Percentiles rank a stretch among this genome's conserved stretches.
Conservation (phyloP, 2,888 invertebrate species). For the Euplagia quadripunctaria region DNA sequence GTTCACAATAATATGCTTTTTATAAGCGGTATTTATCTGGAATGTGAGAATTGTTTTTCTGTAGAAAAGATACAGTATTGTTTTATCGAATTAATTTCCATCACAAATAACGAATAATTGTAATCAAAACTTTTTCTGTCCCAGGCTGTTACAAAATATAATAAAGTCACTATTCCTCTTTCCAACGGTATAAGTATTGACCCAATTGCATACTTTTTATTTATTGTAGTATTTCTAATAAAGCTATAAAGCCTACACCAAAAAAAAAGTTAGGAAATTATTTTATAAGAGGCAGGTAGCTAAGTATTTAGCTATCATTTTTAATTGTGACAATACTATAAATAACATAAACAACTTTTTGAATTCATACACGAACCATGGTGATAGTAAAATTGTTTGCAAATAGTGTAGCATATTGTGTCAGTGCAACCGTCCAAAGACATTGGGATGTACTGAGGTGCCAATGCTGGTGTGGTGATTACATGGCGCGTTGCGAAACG, state of each 20-base stretch:
- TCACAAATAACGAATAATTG: background rate
- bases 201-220: background rate
- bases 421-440: background rate
- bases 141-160: background rate
- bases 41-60: background rate
- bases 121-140: background rate
- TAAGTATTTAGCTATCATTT: background rate
- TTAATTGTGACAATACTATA: background rate
- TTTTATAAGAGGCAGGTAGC: no score
- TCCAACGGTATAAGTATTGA: background rate
- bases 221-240: background rate
- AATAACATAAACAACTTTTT: constrained; percentile 3
- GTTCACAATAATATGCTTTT: background rate
- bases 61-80: background rate
- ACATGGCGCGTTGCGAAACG: background rate
- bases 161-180: background rate
- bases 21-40: background rate
- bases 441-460: constrained; percentile 3
- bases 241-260: background rate
- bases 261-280: no score
- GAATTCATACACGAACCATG: background rate
- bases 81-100: background rate
- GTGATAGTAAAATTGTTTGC: background rate
- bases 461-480: background rate
- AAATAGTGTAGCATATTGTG: background rate